Evolutionary conservation across 1,140 invertebrate species (phyloP), one percentile per base, ranked within the genome.

Genomic region (Panagrolaimus sp.): DNA sequence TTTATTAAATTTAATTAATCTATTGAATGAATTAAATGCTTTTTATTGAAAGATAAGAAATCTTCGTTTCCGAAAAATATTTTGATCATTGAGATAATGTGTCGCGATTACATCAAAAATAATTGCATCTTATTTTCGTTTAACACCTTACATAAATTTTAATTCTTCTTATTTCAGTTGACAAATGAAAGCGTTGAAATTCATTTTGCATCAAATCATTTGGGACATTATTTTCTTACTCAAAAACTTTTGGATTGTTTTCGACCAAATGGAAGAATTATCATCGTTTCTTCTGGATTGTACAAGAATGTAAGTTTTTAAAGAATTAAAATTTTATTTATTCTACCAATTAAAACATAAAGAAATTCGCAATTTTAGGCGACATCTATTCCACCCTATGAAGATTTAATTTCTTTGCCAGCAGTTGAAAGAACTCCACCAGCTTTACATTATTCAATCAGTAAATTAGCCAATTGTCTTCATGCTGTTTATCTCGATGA

Each of bases 261-360:
- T 2, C 21, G 28, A 21, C 5, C 21, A 21, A 58, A 58, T 26
- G 52, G 21, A 8, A 21, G 52, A 3, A 58, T 58, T 58, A 10
- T 58, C 4, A 21, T 58, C 17, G 28, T 58, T 58, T 58, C 52
- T 5, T 26, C 21, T 24, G 52, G 52, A 5, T 21, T 58, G 14
- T 58, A 58, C 28, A 58, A 58, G 17, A 58, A 58, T 17, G 52
- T 58, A 58, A 58, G 52, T 28, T n/a, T 58, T 24, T 26, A 2
- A 52, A n/a, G n/a, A n/a, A n/a, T n/a, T n/a, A n/a, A n/a, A n/a
- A n/a, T n/a, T n/a, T n/a, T n/a, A n/a, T n/a, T n/a, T n/a, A n/a
- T n/a, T 15, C 15, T 17, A 26, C 2, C 12, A 21, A n/a, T 24
- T 21, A 24, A 24, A 15, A 21, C 1, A 58, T 24, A 4, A 12